These are phyloP conservation scores for Steatocranus sp. DNA, from an alignment of 2,797 vertebrate genomes.

Conservation along the genomic window DNA sequence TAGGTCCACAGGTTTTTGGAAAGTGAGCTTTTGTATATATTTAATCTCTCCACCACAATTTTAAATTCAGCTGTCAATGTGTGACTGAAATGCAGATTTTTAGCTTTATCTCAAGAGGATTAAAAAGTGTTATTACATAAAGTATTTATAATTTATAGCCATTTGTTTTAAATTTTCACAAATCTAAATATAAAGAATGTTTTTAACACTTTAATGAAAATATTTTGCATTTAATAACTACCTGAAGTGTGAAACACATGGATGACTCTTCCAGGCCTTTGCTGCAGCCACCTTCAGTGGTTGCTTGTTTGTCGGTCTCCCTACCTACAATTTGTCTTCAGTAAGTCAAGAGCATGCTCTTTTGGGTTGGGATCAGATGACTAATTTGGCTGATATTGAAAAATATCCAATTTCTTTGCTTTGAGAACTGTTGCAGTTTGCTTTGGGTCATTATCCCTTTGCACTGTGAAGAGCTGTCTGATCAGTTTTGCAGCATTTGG, in stretches of 20 bases:
- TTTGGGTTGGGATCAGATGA: not conserved
- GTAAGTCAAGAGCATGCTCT: not conserved
- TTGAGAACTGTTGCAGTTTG: not conserved
- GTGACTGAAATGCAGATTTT: not conserved
- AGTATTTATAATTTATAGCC: not conserved
- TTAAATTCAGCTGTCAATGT: not conserved
- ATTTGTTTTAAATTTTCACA: not conserved
- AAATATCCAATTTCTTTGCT: not conserved
- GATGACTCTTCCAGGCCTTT: not conserved
- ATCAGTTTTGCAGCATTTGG: not conserved
- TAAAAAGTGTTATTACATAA: not conserved
- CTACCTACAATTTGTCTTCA: not conserved
- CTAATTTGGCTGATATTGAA: not conserved
- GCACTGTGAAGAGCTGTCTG: not conserved
- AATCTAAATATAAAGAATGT: not conserved
- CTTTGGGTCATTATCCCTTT: not conserved
- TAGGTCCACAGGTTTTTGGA: not conserved
- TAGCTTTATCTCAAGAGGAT: not conserved
- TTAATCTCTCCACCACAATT: not conserved
- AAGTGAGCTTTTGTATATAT: not conserved
- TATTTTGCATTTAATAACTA: not conserved
- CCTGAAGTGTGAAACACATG: not conserved
- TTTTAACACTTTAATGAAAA: not conserved
- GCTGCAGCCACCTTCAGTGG: not conserved
- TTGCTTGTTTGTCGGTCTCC: not conserved